Base-by-base conservation (phyloP, 1,140 invertebrate genomes). In the Drosophila seguyi region DNA sequence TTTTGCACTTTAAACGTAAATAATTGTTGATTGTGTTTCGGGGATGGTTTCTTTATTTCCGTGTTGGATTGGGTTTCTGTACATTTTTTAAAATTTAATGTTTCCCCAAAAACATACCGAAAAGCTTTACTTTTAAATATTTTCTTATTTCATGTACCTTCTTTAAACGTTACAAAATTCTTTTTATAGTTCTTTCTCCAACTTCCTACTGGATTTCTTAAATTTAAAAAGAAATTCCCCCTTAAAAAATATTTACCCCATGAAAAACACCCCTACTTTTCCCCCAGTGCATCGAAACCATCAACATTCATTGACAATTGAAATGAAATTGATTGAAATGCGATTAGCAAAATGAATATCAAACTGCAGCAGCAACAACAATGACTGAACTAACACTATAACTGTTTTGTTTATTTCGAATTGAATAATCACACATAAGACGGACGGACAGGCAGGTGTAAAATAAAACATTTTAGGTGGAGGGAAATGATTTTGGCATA, bases 251-350 rank as follows among this genome's bases (percentile, higher is more conserved):
- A 7, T 18, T 31, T 31, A 34, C 18, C 4, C 6, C 0, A 2
- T 18, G 5, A 34, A 4, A 53, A 36, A 16, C 13, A 42, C n/a
- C n/a, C 16, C 10, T 25, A 6, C 16, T 3, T 20, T 60, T 59
- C 27, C 25, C 13, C n/a, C 47, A 67, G 66, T 69, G 66, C 29
- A 14, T 27, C 6, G 13, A 48, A 48, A 63, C 56, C 11, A 56
- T 34, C 38, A 7, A 25, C 14, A 27, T 27, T n/a, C 29, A 50
- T 76, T 84, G 82, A 81, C 82, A 86, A 81, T 86, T 79, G 82
- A 81, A 88, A 88, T 85, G 45, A 82, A 87, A 79, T 79, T 86
- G 83, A 87, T 85, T 79, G 85, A 81, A 90, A 88, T 77, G 81
- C 81, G 86, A 81, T 90, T 90, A 85, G 77, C 77, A 78, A 86